Conservation (phyloP, 37 sponge, comb jelly and placozoan genomes). For the Ephydatia muelleri region DNA sequence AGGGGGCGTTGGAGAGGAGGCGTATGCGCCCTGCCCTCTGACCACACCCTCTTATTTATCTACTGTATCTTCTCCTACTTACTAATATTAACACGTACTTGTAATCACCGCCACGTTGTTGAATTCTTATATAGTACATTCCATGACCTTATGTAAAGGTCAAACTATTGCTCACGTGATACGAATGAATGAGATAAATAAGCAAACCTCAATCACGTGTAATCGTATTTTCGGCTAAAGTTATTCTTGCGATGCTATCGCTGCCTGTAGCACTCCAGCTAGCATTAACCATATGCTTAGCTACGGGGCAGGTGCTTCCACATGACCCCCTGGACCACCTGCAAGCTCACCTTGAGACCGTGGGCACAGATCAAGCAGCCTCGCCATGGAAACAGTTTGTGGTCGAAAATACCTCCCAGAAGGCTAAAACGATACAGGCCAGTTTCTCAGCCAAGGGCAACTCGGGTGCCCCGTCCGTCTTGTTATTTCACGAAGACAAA, state of each 20-base stretch:
- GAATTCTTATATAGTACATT: not conserved
- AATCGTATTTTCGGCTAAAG: not conserved
- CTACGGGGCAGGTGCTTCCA: not conserved
- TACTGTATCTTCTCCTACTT: too few species aligned
- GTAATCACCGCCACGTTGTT: too few species aligned
- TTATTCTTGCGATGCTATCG: not conserved
- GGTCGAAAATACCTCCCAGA: not conserved
- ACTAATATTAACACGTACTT: too few species aligned
- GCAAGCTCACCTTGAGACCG: conserved; percentile 8
- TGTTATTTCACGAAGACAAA: conserved; percentile 26
- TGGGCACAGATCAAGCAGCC: not conserved
- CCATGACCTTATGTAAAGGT: not conserved
- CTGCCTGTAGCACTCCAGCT: not conserved
- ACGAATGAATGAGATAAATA: not conserved
- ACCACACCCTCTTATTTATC: too few species aligned
- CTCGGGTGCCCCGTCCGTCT: not conserved
- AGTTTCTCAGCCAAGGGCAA: not conserved
- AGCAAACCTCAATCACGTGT: not conserved
- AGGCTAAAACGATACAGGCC: not conserved
- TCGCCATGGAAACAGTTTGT: conserved; percentile 4
- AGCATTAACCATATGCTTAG: not conserved
- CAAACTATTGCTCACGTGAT: not conserved
- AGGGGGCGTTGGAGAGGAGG: too few species aligned
- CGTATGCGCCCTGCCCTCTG: too few species aligned
- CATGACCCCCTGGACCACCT: conserved; percentile 41